Conservation (phyloP, 2,888 invertebrate genomes). For the Tromatobia lineatoria region DNA sequence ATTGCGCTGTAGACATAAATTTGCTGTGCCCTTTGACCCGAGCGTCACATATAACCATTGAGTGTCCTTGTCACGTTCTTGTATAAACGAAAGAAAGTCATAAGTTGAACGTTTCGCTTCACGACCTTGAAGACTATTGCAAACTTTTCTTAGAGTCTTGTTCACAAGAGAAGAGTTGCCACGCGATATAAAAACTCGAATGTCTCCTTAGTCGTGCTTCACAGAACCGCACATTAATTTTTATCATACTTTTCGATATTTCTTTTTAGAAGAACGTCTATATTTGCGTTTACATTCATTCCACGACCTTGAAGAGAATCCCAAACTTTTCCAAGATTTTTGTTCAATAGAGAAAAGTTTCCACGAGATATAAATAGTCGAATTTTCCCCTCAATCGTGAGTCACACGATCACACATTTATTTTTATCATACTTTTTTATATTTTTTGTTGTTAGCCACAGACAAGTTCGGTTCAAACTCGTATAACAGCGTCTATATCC, state of each 20-base stretch:
- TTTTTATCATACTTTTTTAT: slow-evolving; percentile 3
- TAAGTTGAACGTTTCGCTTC: background rate
- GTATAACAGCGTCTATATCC: slow-evolving; percentile 31
- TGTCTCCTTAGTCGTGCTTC: no score
- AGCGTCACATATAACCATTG: background rate
- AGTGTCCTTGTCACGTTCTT: background rate
- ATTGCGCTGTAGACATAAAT: background rate
- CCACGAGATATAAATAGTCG: background rate
- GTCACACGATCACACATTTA: background rate
- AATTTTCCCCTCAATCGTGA: background rate
- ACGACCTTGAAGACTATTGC: no score
- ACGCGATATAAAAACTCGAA: no score
- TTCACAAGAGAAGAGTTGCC: no score
- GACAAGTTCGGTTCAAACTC: slow-evolving; percentile 16
- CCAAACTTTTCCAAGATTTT: background rate
- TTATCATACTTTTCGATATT: no score
- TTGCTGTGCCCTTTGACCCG: background rate
- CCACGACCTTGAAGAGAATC: background rate
- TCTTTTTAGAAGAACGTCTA: no score
- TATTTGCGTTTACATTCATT: no score
- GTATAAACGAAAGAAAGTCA: background rate
- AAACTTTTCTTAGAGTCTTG: no score
- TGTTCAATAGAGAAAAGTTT: slow-evolving; percentile 7
- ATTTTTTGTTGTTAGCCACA: background rate
- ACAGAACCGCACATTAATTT: no score